These are phyloP conservation scores for Magallana gigas DNA, from an alignment of 1,140 invertebrate species.

Conservation along the genomic window DNA sequence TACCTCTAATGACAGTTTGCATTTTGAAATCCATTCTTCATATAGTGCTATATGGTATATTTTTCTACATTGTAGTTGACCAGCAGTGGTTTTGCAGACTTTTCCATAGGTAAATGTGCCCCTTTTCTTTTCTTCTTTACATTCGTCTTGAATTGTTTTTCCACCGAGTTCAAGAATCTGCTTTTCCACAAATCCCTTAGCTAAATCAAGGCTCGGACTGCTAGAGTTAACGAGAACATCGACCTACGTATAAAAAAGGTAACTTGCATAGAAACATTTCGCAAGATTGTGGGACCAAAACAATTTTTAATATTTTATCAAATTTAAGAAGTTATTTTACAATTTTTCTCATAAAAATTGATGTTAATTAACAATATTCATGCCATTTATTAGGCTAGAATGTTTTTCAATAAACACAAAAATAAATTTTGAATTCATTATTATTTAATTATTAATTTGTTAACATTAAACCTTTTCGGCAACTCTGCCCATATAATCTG, in stretches of 20 bases:
- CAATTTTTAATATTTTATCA: no score
- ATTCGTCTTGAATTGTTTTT: constrained; percentile 12
- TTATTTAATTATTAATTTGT: background rate
- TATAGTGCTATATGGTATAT: constrained; percentile 12
- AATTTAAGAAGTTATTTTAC: no score
- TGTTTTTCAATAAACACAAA: no score
- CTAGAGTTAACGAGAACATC: constrained; percentile 26
- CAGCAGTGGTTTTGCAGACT: background rate
- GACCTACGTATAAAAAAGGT: background rate
- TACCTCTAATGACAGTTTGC: constrained; percentile 10
- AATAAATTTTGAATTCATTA: no score
- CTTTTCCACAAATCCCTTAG: background rate
- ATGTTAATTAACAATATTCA: no score
- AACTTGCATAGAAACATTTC: no score
- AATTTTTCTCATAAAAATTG: no score
- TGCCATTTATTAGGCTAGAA: no score
- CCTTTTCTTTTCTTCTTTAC: background rate
- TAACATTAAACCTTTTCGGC: background rate
- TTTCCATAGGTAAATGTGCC: background rate
- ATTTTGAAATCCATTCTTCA: background rate
- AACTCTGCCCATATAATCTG: background rate
- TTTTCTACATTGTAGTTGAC: background rate
- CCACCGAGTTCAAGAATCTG: background rate
- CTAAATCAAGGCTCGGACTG: background rate
- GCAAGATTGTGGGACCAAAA: no score